Conservation (phyloP, 2,888 invertebrate species). For the Eupithecia subfuscata region DNA sequence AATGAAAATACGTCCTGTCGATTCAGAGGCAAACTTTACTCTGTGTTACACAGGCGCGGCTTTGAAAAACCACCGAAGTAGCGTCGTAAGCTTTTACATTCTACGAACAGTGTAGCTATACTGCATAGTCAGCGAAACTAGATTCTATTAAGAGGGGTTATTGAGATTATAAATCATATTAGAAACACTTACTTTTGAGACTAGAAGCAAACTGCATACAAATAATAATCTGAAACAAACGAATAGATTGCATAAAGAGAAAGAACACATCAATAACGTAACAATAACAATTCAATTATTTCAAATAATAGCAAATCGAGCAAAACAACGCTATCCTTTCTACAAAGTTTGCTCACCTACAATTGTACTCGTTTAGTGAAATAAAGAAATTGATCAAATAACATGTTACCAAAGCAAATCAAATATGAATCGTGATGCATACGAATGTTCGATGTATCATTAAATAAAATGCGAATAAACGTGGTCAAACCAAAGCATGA, state of each 20-base stretch:
- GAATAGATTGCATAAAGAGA: background rate
- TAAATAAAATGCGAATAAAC: constrained; percentile 60
- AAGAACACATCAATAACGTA: background rate
- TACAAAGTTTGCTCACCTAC: constrained; percentile 15
- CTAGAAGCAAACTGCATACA: constrained; percentile 64
- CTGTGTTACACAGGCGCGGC: no score
- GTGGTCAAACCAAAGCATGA: constrained; percentile 54
- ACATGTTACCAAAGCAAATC: constrained; percentile 48
- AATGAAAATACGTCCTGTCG: no score
- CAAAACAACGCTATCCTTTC: constrained; percentile 13
- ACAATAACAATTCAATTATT: background rate
- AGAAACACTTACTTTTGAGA: constrained; percentile 56
- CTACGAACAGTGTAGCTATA: no score
- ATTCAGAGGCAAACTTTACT: no score
- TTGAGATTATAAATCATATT: no score
- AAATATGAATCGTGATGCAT: constrained; percentile 68
- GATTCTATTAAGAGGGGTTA: no score
- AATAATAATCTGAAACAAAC: constrained; percentile 72
- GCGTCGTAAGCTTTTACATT: no score
- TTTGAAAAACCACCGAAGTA: no score
- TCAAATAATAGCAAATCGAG: background rate
- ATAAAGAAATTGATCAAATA: constrained; percentile 53
- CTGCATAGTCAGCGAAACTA: no score
- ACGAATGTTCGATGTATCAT: constrained; percentile 56
- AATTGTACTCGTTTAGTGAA: constrained; percentile 37